Conservation (phyloP, 2,888 invertebrate genomes). For the Paralinhomoeus sp. region DNA sequence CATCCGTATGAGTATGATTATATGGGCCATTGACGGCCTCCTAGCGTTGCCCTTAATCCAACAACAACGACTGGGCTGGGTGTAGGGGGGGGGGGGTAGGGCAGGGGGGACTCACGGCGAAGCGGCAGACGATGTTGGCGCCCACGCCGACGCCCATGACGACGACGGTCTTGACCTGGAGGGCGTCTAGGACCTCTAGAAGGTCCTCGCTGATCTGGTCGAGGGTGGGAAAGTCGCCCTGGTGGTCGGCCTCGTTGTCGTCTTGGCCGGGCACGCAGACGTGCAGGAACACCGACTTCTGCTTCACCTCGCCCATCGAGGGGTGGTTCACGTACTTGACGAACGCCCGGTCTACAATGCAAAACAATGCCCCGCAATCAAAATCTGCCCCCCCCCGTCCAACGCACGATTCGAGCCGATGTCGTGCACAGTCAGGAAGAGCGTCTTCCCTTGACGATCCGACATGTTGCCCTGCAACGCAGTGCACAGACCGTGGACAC, state of each 20-base stretch:
- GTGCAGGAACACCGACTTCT: conserved; percentile 61
- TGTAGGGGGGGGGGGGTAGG: too few relatives aligned
- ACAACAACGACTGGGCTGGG: too few relatives aligned
- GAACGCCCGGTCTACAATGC: conserved; percentile 47
- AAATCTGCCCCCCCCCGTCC: neutral
- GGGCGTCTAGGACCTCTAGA: conserved; percentile 52
- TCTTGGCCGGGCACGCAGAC: conserved; percentile 65
- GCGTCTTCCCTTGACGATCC: conserved; percentile 53
- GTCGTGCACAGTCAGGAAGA: conserved; percentile 68
- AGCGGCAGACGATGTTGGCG: conserved; percentile 59
- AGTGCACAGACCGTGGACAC: neutral
- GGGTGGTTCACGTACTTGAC: conserved; percentile 57
- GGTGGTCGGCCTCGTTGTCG: conserved; percentile 50
- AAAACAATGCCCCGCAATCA: neutral
- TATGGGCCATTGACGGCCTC: too few relatives aligned
- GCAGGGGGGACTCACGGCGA: conserved; percentile 35
- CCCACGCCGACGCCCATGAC: conserved; percentile 68
- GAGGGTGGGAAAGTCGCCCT: conserved; percentile 57
- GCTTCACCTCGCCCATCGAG: conserved; percentile 59
- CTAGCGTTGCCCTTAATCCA: too few relatives aligned
- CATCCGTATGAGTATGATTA: too few relatives aligned
- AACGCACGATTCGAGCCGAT: conserved; percentile 42
- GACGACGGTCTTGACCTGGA: conserved; percentile 55
- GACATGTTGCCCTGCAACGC: conserved; percentile 49
- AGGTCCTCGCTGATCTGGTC: conserved; percentile 58